Percentiles rank a stretch among this genome's conserved stretches.
Conservation (phyloP, 2,888 invertebrate species). For the Meandrusa payeni region DNA sequence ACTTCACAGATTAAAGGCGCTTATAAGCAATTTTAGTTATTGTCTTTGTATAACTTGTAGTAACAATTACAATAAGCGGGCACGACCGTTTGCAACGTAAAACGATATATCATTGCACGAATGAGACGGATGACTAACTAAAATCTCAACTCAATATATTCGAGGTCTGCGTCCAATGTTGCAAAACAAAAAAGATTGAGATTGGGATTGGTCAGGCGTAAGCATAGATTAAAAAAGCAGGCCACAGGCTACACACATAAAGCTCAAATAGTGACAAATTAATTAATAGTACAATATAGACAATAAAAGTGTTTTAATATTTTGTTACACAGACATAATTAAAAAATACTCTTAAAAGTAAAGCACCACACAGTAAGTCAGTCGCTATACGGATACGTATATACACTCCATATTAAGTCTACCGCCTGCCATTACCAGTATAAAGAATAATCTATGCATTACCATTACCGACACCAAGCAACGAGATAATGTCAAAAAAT, state of each 20-base stretch:
- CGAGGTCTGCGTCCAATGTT: conserved; percentile 1
- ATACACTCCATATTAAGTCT: no score
- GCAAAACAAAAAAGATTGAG: conserved; percentile 13
- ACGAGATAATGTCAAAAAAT: no score
- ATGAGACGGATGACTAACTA: conserved; percentile 14
- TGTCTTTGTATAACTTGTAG: neutral
- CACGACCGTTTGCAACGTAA: neutral
- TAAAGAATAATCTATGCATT: no score
- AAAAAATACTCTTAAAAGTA: no score
- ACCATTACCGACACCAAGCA: no score
- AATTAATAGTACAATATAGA: no score
- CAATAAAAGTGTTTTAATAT: no score
- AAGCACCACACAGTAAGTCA: no score
- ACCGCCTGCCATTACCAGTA: no score
- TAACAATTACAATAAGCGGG: conserved; percentile 4
- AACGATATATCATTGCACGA: conserved; percentile 6
- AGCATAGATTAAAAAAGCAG: neutral
- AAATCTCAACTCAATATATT: conserved; percentile 9
- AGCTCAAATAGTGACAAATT: no score
- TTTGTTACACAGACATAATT: no score
- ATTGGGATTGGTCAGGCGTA: conserved; percentile 1
- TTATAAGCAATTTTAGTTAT: conserved; percentile 1
- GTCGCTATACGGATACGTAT: no score
- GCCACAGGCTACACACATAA: neutral
- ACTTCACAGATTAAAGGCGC: conserved; percentile 28